Percentiles rank a stretch among this genome's conserved stretches.
These are phyloP conservation scores for Steatornis caripensis DNA, from an alignment of 2,113 vertebrate genomes.

Conservation along the genomic window DNA sequence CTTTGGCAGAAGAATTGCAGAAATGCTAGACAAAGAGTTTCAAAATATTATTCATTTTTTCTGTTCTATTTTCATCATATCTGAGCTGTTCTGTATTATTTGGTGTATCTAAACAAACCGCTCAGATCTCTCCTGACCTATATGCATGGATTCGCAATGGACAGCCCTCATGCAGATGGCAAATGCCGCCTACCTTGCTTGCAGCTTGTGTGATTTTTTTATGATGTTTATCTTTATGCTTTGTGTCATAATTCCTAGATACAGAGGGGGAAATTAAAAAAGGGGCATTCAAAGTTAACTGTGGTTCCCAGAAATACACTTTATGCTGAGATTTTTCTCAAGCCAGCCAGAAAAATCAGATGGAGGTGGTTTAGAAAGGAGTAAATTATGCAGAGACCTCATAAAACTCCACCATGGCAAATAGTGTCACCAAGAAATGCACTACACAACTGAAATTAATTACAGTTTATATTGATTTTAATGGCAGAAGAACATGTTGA, in stretches of 20 bases:
- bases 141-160: not conserved
- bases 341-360: not conserved
- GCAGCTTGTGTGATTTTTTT: not conserved
- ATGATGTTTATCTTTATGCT: not conserved
- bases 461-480: not conserved
- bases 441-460: not conserved
- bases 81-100: not conserved
- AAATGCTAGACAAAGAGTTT: not conserved
- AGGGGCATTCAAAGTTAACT: not conserved
- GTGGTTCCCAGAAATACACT: not conserved
- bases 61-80: not conserved
- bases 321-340: not conserved
- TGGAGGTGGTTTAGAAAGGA: not conserved
- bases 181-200: not conserved
- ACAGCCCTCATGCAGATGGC: not conserved
- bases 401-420: not conserved
- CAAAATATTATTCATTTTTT: not conserved
- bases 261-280: not conserved
- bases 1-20: not conserved
- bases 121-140: accelerated
- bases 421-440: not conserved
- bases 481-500: not conserved
- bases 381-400: not conserved
- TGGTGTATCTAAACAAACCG: not conserved
- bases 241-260: not conserved